Evolutionary conservation across 2,888 invertebrate species (phyloP), one percentile per base, ranked within the genome.

Genomic region (Silvanus unidentatus): DNA sequence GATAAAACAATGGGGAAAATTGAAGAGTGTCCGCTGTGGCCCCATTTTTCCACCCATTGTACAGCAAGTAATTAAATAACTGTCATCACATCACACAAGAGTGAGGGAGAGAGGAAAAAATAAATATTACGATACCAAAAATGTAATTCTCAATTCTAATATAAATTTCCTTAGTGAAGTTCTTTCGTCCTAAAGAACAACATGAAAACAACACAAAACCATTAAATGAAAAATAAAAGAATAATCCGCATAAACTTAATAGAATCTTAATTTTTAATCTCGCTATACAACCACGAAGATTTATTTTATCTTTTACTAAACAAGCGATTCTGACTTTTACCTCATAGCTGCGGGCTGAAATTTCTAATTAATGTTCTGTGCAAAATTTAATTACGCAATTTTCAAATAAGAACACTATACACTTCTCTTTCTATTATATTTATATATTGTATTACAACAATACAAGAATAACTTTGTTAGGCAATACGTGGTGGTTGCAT

Each of bases 351-450:
- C 56, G 50, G 58, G 61, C 57, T 52, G 49, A 59, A 59, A 59
- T 60, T 60, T 59, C 59, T 62, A 60, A 63, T 63, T 60, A 63
- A 63, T 60, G 59, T 60, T 59, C 57, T 57, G 60, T 61, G 59
- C 56, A 55, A 61, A 62, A 62, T 62, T 62, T 62, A 62, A 62
- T 62, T 62, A 59, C 57, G 57, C 53, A 54, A 57, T 57, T 54
- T 54, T 58, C 57, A 54, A 52, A 50, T 52, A 50, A 54, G 47
- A 51, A 43, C 45, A 53, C 45, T 16, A 47, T 42, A 44, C 46
- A 41, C 32, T 32, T 12, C 22, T 22, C 22, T 22, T 22, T 22
- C 22, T 22, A 12, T n/a, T 32, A 12, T 32, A 32, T 16, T 15
- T 37, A n/a, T n/a, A n/a, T n/a, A n/a, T n/a, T n/a, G n/a, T n/a